phyloP scores from a whole-genome alignment of 2,797 vertebrate genomes.

The Leucoraja ocellata region DNA sequence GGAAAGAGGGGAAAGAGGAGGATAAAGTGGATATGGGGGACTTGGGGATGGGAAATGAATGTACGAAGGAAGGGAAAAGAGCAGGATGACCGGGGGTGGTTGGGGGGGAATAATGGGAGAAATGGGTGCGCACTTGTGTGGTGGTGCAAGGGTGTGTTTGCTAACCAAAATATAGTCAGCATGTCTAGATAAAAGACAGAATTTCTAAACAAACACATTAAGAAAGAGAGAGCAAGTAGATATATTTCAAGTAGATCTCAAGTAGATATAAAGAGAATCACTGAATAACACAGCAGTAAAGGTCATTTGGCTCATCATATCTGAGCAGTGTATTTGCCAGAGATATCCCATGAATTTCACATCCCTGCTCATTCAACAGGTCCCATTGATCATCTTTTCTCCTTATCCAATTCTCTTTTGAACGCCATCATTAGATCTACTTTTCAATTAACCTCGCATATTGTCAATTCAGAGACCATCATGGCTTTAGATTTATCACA shows the following conservation, averaged over 20 bases:
- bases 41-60: no score
- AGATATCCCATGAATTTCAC: background rate
- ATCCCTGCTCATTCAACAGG: background rate
- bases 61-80: no score
- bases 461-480: background rate
- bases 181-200: no score
- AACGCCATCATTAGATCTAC: background rate
- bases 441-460: background rate
- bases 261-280: background rate
- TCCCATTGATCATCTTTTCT: background rate
- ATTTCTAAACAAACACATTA: no score
- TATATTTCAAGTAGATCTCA: background rate
- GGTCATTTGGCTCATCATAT: background rate
- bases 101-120: no score
- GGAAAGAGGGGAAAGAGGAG: no score
- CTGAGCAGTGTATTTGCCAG: background rate
- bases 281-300: background rate
- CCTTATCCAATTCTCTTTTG: conserved; percentile 1
- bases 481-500: background rate
- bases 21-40: no score
- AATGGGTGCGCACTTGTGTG: no score
- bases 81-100: no score
- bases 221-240: no score
- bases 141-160: no score
- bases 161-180: no score